Conservation (phyloP, 2,797 vertebrate genomes). For the Nothura maculosa region DNA sequence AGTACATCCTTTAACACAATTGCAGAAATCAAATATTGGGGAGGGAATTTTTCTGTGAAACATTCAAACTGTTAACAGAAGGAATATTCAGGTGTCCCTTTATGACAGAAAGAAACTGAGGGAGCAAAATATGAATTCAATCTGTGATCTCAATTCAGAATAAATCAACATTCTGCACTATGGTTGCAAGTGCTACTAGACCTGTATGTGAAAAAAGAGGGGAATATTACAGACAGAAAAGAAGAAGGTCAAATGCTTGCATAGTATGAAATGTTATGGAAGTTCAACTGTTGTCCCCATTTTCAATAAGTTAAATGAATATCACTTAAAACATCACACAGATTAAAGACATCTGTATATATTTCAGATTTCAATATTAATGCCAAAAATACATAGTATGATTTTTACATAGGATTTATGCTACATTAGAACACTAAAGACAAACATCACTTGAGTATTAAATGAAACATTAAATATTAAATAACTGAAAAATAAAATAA, state of each 20-base stretch:
- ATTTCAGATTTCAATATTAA: slow-evolving; percentile 98
- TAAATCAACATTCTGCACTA: slow-evolving; percentile 24
- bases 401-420: slow-evolving; percentile 96
- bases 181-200: neutral
- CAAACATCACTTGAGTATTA: slow-evolving; percentile 95
- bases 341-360: slow-evolving; percentile 92
- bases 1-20: slow-evolving; percentile 80
- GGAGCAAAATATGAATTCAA: slow-evolving; percentile 22
- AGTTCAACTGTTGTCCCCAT: slow-evolving; percentile 77
- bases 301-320: slow-evolving; percentile 82
- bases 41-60: slow-evolving; percentile 50
- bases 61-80: slow-evolving; percentile 44
- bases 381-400: slow-evolving; percentile 99
- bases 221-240: slow-evolving; percentile 19
- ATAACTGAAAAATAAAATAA: slow-evolving; percentile 95
- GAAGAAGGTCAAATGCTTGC: slow-evolving; percentile 74
- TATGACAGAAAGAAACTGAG: neutral
- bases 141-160: slow-evolving; percentile 18
- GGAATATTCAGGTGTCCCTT: slow-evolving; percentile 2
- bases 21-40: slow-evolving; percentile 73
- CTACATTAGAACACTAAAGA: slow-evolving; percentile 98
- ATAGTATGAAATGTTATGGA: slow-evolving; percentile 81
- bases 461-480: slow-evolving; percentile 99
- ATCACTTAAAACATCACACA: slow-evolving; percentile 84
- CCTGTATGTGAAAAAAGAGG: neutral